Evolutionary conservation across 2,888 invertebrate genomes (phyloP).

Genomic region (Morpho helenor): DNA sequence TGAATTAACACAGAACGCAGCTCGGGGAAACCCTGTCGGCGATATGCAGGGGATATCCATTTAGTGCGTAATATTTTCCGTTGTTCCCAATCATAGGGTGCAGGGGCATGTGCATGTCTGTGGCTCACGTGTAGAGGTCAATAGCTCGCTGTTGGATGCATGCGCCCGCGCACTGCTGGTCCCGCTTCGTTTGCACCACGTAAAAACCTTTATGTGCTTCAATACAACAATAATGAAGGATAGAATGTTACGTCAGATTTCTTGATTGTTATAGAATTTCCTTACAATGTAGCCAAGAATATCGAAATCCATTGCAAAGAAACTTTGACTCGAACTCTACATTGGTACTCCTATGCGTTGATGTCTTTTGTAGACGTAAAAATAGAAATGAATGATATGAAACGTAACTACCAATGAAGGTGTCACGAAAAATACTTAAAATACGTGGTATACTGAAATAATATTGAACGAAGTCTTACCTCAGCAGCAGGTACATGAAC

Average conservation of each 20-base stretch:
- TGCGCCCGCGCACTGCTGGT: slow-evolving; percentile 35
- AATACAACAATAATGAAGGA: slow-evolving; percentile 10
- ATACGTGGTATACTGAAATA: no score
- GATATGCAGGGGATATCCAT: background rate
- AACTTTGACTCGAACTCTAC: background rate
- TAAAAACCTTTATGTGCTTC: slow-evolving; percentile 36
- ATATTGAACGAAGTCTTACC: slow-evolving; percentile 73
- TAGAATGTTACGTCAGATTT: no score
- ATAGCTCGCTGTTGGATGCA: slow-evolving; percentile 45
- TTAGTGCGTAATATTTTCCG: slow-evolving; percentile 1
- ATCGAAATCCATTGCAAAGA: background rate
- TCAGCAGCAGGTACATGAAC: slow-evolving; percentile 86
- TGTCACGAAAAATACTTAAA: slow-evolving; percentile 9
- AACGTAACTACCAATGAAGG: background rate
- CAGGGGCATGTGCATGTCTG: slow-evolving; percentile 31
- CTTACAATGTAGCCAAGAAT: background rate
- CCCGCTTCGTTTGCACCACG: slow-evolving; percentile 21
- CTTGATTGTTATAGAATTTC: slow-evolving; percentile 8
- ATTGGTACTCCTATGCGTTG: slow-evolving; percentile 29
- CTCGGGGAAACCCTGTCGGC: background rate
- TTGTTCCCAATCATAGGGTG: background rate
- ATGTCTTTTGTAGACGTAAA: slow-evolving; percentile 38
- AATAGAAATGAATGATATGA: slow-evolving; percentile 1
- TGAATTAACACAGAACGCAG: no score
- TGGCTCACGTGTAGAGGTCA: slow-evolving; percentile 59